Percentiles rank a stretch among this genome's conserved stretches.
These are phyloP conservation scores for Coelopa frigida DNA, from an alignment of 1,140 invertebrate species.

Conservation along the genomic window DNA sequence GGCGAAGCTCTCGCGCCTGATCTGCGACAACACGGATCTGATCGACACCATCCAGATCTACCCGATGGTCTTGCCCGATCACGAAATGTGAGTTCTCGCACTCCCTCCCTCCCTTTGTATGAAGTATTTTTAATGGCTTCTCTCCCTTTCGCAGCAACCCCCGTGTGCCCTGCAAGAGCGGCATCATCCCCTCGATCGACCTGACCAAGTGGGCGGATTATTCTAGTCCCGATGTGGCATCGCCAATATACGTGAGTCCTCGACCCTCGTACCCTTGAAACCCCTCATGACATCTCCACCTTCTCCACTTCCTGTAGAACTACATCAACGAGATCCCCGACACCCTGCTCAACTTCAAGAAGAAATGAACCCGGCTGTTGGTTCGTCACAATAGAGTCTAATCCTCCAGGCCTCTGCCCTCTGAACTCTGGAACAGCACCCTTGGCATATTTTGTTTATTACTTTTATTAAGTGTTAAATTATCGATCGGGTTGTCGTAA, in stretches of 20 bases:
- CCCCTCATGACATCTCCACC: not conserved
- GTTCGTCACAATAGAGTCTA: too few relatives aligned
- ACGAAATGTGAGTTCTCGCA: conserved; percentile 73
- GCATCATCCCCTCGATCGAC: conserved; percentile 76
- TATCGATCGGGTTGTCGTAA: too few relatives aligned
- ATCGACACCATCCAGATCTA: conserved; percentile 89
- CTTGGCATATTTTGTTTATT: not conserved
- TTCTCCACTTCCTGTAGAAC: conserved; percentile 27
- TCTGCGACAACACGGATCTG: conserved; percentile 93
- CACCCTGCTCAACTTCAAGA: conserved; percentile 40
- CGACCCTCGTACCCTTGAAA: not conserved
- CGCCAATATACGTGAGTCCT: conserved; percentile 56
- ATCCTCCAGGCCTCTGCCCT: too few relatives aligned
- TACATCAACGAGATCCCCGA: conserved; percentile 43
- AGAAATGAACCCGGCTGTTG: conserved; percentile 23
- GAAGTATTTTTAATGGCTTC: not conserved
- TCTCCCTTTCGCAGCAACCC: conserved; percentile 64
- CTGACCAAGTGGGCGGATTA: conserved; percentile 81
- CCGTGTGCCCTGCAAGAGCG: conserved; percentile 79
- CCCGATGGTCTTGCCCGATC: conserved; percentile 86
- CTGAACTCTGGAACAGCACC: too few relatives aligned
- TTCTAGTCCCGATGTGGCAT: conserved; percentile 45
- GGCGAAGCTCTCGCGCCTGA: conserved; percentile 72
- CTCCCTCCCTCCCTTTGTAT: not conserved
- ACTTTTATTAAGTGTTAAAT: not conserved